Conservation (phyloP, 30 jellyfish, hydroid and myxozoan species). For the Turritopsis dohrnii region DNA sequence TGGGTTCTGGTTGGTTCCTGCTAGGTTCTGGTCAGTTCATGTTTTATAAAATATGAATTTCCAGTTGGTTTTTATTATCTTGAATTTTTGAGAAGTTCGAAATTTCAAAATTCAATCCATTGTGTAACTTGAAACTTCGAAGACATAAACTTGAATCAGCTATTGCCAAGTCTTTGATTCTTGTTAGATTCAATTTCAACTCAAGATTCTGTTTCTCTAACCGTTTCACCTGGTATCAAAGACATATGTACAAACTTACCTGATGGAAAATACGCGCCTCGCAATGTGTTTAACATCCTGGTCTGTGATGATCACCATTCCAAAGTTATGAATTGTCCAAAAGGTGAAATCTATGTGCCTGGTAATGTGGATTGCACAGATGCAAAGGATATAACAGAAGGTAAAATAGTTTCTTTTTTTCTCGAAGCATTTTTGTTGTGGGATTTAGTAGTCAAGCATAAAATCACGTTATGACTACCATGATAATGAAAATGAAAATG, state of each 20-base stretch:
- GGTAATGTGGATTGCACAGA: conserved; percentile 26
- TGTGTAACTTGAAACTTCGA: neutral
- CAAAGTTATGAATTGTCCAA: neutral
- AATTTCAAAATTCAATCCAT: no score
- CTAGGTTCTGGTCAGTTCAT: no score
- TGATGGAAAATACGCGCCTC: conserved; percentile 41
- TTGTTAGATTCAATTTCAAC: neutral
- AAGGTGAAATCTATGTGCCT: conserved; percentile 20
- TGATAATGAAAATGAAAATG: no score
- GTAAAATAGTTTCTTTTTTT: neutral
- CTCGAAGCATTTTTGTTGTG: neutral
- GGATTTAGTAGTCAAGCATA: neutral
- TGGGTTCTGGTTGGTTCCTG: no score
- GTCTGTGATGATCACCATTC: conserved; percentile 21
- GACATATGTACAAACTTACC: conserved; percentile 30
- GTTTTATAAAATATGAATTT: no score
- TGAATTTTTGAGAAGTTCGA: no score
- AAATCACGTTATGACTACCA: no score
- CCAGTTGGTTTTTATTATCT: no score
- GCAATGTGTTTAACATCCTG: conserved; percentile 18
- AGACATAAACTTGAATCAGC: no score
- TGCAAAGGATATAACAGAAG: conserved; percentile 9
- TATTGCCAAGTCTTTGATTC: neutral
- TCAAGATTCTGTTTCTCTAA: neutral
- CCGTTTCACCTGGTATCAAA: conserved; percentile 18